Base-by-base conservation (phyloP, 2,888 invertebrate species). In the Aproaerema taeniolella region DNA sequence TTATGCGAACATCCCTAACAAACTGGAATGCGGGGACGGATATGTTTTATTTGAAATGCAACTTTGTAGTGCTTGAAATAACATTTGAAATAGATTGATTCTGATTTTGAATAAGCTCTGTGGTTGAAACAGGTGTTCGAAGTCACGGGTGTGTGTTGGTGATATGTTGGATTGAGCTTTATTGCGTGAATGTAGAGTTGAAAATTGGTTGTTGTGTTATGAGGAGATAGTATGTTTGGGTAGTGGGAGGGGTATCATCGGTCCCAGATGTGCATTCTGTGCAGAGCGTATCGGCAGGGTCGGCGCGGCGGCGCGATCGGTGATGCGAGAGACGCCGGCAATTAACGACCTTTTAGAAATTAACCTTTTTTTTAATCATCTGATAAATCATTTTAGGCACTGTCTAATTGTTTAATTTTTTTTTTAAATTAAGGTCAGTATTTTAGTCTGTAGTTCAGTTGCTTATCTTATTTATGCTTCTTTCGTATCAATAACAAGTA, bases 1-100 rank as follows among this genome's bases (percentile, higher is more conserved):
- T 82, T 85, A 85, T 83, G 82, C 81, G 79, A 75, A 74, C 85
- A 83, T 81, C 85, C 82, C 83, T 80, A 81, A 69, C 62, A 66
- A 71, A 69, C 77, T 69, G 74, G 82, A 82, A 82, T 83, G 82
- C 76, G 53, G 46, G 30, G 31, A 10, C 15, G 2, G 3, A 12
- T 14, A 6, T 9, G 2, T 45, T n/a, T 11, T 14, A 48, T 20
- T 41, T 39, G 31, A 74, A 59, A 52, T 32, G 42, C 17, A 40
- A 59, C 67, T 50, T 45, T 68, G 64, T 6, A 0, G 0, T 0
- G 0, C 1, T 0, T 8, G 3, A 0, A 0, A 0, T 29, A 63
- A 45, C 54, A 50, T 25, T 15, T 15, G 57, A 49, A 63, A 52
- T 71, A 15, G 25, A 40, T 50, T 55, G 47, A 25, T 3, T 9